Percentiles rank a stretch among this genome's conserved stretches.
phyloP scores from a whole-genome alignment of 2,113 vertebrate genomes.

The Salvator merianae region DNA sequence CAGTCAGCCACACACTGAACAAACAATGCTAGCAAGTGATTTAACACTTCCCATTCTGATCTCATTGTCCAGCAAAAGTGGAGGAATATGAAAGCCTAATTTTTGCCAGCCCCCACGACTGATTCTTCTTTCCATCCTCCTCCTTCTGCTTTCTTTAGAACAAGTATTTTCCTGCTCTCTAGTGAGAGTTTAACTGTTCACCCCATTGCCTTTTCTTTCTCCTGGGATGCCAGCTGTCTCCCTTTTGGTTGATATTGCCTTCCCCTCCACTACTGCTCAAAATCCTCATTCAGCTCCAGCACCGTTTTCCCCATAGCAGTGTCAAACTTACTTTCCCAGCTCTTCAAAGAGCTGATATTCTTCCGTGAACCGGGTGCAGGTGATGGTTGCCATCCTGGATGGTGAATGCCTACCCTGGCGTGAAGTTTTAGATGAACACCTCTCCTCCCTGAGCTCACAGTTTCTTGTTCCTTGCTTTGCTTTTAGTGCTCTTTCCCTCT shows the following conservation, averaged over 20 bases:
- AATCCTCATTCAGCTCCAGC: constrained; percentile 7
- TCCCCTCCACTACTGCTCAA: accelerated
- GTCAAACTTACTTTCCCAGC: constrained; percentile 90
- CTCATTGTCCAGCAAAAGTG: neutral
- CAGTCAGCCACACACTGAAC: neutral
- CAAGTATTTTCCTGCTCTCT: neutral
- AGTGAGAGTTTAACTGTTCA: constrained; percentile 17
- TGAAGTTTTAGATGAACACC: constrained; percentile 58
- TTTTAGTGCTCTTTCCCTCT: constrained; percentile 69
- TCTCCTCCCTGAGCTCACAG: constrained; percentile 58
- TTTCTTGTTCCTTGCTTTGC: constrained; percentile 62
- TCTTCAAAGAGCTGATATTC: constrained; percentile 93
- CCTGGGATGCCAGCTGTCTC: neutral
- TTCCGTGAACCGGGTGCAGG: constrained; percentile 91
- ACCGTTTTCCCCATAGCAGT: neutral
- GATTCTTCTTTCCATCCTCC: neutral
- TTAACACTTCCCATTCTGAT: neutral
- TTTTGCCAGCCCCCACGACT: neutral
- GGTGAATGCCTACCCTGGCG: constrained; percentile 57
- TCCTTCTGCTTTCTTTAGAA: neutral
- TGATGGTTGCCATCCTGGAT: constrained; percentile 88
- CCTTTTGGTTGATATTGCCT: neutral
- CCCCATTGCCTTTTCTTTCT: neutral
- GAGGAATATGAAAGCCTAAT: neutral
- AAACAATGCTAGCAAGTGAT: neutral